Conservation (phyloP, 2,113 vertebrate genomes). For the Laticauda colubrina region DNA sequence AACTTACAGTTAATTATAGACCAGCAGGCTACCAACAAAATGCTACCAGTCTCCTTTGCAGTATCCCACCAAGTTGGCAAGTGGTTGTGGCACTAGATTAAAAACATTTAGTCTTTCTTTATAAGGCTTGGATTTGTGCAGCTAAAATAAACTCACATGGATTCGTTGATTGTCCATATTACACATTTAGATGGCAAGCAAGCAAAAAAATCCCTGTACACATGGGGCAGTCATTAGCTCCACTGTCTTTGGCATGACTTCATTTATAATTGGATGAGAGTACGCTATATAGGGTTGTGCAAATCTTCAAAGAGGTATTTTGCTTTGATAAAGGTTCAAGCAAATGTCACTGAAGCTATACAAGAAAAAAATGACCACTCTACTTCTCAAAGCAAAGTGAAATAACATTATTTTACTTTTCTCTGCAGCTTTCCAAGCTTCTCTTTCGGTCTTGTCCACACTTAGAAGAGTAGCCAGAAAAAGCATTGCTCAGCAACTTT, state of each 20-base stretch:
- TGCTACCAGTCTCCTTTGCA: conserved; percentile 38
- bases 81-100: not conserved
- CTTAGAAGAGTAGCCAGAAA: not conserved
- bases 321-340: not conserved
- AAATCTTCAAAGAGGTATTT: not conserved
- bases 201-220: conserved; percentile 39
- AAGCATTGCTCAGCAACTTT: not conserved
- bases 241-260: not conserved
- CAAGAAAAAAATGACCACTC: not conserved
- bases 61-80: conserved; percentile 16
- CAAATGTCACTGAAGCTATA: not conserved
- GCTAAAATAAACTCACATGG: conserved; percentile 7
- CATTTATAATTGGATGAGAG: conserved; percentile 25
- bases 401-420: not conserved
- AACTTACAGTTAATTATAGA: conserved; percentile 50
- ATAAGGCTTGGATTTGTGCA: conserved; percentile 22
- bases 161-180: conserved; percentile 46
- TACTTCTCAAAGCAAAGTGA: not conserved
- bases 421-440: not conserved
- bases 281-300: not conserved
- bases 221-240: conserved; percentile 10
- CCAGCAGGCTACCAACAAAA: conserved; percentile 46
- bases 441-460: not conserved
- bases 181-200: conserved; percentile 43
- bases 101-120: not conserved